These are phyloP conservation scores for Byasa hedistus DNA, from an alignment of 2,888 invertebrate genomes.

Conservation along the genomic window DNA sequence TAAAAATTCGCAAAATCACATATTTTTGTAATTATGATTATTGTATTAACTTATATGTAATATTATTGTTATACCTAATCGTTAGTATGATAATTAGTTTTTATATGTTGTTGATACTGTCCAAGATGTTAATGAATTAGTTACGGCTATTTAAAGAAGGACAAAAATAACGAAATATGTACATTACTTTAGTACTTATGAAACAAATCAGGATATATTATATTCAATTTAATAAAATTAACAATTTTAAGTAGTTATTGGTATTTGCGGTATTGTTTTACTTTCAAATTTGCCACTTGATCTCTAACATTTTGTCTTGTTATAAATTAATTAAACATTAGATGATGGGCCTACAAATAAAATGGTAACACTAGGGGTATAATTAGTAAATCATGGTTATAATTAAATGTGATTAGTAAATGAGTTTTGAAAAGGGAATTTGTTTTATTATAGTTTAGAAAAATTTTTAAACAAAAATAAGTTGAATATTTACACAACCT, in stretches of 20 bases:
- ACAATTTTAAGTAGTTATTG: too few species aligned
- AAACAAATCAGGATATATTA: too few species aligned
- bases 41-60: neutral
- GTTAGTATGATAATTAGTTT: neutral
- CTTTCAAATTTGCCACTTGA: neutral
- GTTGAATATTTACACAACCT: too few species aligned
- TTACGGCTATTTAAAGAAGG: too few species aligned
- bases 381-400: conserved; percentile 18
- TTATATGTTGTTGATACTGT: neutral
- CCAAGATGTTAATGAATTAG: neutral
- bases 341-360: neutral
- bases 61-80: neutral
- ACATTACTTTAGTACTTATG: too few species aligned
- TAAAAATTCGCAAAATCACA: neutral
- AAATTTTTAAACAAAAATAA: too few species aligned
- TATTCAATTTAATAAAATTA: too few species aligned
- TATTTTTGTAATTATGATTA: conserved; percentile 1
- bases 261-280: too few species aligned
- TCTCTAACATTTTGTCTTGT: neutral
- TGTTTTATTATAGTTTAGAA: neutral
- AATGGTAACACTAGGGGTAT: conserved; percentile 4
- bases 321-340: neutral
- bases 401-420: conserved; percentile 17
- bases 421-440: conserved; percentile 6
- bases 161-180: too few species aligned